Percentiles rank a stretch among this genome's conserved stretches.
Evolutionary conservation across 2,113 vertebrate species (phyloP).

Genomic region (Eurystomus gularis): DNA sequence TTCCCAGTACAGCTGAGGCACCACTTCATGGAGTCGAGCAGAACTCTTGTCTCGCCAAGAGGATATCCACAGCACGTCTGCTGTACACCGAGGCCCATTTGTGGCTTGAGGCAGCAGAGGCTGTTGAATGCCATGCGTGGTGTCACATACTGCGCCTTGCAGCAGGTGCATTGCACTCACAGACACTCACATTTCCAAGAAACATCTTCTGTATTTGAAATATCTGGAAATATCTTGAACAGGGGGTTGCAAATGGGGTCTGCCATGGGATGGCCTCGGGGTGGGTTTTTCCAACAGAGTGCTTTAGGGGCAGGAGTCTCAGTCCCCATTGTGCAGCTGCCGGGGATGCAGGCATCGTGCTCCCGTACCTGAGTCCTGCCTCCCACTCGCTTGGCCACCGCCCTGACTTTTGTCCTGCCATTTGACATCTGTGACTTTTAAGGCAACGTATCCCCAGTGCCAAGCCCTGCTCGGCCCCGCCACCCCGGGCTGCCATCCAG

Average conservation of each 20-base stretch:
- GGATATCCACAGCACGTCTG: not conserved
- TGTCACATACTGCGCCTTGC: not conserved
- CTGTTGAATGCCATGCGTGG: fast-evolving
- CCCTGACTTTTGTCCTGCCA: slow-evolving; percentile 21
- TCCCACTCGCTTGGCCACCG: not conserved
- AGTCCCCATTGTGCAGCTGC: fast-evolving
- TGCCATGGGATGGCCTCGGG: fast-evolving
- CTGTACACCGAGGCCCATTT: fast-evolving
- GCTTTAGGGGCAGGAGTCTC: not conserved
- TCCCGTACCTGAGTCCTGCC: not conserved
- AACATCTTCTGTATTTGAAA: not conserved
- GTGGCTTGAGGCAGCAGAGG: not conserved
- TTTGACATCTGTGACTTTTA: slow-evolving; percentile 47
- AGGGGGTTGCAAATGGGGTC: fast-evolving
- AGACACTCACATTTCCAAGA: not conserved
- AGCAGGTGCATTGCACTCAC: fast-evolving
- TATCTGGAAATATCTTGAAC: fast-evolving
- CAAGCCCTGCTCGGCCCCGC: not conserved
- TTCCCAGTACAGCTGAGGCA: not conserved
- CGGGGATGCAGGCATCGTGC: fast-evolving
- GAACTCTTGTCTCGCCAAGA: not conserved
- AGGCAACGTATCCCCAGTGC: not conserved
- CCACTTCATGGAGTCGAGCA: fast-evolving
- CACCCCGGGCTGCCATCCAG: not conserved
- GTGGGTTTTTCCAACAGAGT: fast-evolving